phyloP scores from a whole-genome alignment of 2,797 vertebrate genomes.

The Cryptoprocta ferox region DNA sequence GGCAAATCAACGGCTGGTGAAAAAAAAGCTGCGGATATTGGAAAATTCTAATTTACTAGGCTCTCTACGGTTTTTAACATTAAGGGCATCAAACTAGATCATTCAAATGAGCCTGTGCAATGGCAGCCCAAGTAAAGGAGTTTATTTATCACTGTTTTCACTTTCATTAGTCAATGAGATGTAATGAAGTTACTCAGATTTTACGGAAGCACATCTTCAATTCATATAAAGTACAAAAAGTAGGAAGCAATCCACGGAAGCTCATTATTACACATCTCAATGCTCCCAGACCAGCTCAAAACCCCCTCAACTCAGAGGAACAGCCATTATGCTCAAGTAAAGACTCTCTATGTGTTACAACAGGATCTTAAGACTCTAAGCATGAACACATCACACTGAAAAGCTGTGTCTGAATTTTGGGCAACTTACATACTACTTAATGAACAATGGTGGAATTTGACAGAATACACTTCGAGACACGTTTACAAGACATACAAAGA shows the following conservation, averaged over 20 bases:
- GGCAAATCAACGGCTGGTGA: constrained; percentile 73
- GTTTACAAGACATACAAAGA: not conserved
- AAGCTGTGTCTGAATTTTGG: not conserved
- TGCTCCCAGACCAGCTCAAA: not conserved
- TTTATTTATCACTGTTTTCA: constrained; percentile 39
- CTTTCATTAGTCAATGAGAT: constrained; percentile 8
- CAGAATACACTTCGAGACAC: not conserved
- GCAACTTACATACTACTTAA: not conserved
- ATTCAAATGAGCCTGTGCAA: constrained; percentile 35
- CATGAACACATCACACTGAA: not conserved
- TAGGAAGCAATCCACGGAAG: constrained; percentile 4
- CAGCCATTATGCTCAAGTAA: not conserved
- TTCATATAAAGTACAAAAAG: not conserved
- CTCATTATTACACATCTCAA: constrained; percentile 25
- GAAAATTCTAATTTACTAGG: constrained; percentile 70
- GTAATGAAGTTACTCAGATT: not conserved
- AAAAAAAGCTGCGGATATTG: constrained; percentile 18
- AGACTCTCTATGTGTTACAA: not conserved
- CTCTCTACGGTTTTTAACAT: constrained; percentile 50
- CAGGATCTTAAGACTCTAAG: not conserved
- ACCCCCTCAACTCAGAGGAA: not conserved
- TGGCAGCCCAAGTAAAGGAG: constrained; percentile 25
- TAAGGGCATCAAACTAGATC: not conserved
- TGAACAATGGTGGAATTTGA: not conserved
- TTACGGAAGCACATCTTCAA: not conserved